Base-by-base conservation (phyloP, 2,797 vertebrate genomes). In the Chaetophractus vellerosus region DNA sequence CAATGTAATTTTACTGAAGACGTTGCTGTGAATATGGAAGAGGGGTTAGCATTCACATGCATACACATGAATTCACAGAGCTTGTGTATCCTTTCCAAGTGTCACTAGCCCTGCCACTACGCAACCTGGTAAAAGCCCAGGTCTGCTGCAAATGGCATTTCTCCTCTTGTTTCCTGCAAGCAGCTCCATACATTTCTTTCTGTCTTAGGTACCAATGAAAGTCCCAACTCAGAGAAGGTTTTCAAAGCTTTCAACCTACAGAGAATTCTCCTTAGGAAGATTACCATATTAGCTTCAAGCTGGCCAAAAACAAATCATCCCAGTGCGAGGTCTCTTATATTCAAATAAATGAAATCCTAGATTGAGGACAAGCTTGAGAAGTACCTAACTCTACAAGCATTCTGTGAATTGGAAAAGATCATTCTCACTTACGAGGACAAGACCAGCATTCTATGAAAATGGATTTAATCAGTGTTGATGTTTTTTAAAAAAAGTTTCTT, bases 401-500 rank as follows among this genome's bases (percentile, higher is more conserved):
- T 48, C 15, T 82, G 24, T 86, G 55, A 94, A 11, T 52, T 83
- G 28, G 31, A 71, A 88, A 50, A 31, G 50, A 64, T 33, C 33
- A 12, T 72, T 93, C 15, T 74, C 26, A 24, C 10, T 76, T 87
- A 33, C 55, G 4, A 90, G 10, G 48, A 66, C 41, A 48, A 38
- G 16, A 26, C 6, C 11, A 23, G 16, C 36, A 5, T 33, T 33
- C 15, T 61, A 0, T 38, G 14, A 94, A 59, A 16, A 76, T 5
- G 12, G 26, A 0, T 84, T 89, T 84, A 28, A 66, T 59, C 15
- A 48, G 16, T 24, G 0, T 68, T 18, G 1, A 7, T 64, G 68
- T 90, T 84, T 81, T 28, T 84, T 81, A 24, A 71, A 18, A 16
- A 52, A 55, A 55, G 52, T 85, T 95, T 94, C 31, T 92, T 95